Conservation (phyloP, 2,113 vertebrate genomes). For the Gymnorhina tibicen region DNA sequence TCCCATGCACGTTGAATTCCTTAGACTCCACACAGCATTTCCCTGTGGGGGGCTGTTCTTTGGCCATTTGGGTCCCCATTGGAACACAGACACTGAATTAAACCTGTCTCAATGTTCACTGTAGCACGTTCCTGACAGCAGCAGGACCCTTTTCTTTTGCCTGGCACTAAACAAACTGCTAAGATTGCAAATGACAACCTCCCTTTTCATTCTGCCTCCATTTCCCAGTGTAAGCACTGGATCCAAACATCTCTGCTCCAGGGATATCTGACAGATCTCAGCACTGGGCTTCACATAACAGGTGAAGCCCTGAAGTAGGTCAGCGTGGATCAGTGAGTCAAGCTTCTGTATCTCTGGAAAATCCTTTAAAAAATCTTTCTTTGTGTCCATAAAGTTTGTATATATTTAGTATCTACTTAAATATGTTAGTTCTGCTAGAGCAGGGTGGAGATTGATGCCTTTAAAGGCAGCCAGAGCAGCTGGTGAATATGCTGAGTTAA, state of each 20-base stretch:
- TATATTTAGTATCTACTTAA: slow-evolving; percentile 59
- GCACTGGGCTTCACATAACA: background rate
- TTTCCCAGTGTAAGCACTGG: background rate
- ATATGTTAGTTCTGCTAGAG: background rate
- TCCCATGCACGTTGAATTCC: background rate
- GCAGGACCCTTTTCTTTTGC: background rate
- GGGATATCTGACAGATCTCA: background rate
- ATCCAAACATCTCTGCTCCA: background rate
- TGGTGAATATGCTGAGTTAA: slow-evolving; percentile 38
- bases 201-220: background rate
- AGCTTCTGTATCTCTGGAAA: background rate
- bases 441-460: background rate
- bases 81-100: background rate
- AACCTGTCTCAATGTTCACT: background rate
- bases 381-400: slow-evolving; percentile 48
- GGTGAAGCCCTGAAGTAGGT: slow-evolving; percentile 41
- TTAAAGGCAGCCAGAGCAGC: background rate
- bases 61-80: background rate
- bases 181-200: background rate
- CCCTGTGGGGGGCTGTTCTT: background rate
- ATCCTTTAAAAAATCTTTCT: slow-evolving; percentile 28
- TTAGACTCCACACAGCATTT: background rate
- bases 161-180: background rate
- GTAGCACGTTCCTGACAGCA: background rate
- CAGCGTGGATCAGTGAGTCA: background rate